Base-by-base conservation (phyloP, 2,888 invertebrate species). In the Ichneumon xanthorius region DNA sequence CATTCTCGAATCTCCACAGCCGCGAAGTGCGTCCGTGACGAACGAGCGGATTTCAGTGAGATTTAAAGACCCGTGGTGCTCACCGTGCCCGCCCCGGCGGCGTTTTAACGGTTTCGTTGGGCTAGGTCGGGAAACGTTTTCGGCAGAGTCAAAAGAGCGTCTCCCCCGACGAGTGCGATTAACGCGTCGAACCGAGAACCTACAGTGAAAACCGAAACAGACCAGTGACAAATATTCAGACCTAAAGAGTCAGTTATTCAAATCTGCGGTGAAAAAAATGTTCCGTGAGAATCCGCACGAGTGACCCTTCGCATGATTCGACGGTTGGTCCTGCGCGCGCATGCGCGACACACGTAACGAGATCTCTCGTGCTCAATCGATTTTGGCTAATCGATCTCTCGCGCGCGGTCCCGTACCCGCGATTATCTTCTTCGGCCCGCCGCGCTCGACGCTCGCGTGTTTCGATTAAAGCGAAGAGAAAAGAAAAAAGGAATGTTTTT, bases 331-430 rank as follows among this genome's bases (percentile, higher is more conserved):
- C 68, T 45, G 6, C 37, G n/a, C 63, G 65, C 72, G 80, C 80
- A 72, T 80, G 80, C 70, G 75, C 79, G n/a, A 70, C n/a, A 72
- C 70, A 70, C 73, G 83, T 70, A 83, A 67, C 76, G 80, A 80
- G 80, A 80, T 71, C 75, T 48, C 4, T 16, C 45, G 73, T 53
- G 83, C 76, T 84, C 80, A 45, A 71, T 70, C 84, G 84, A 72
- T 84, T 84, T 80, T 76, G 84, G 80, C 80, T 75, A 83, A 83
- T 79, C 83, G 78, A 83, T 83, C 83, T 61, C 33, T 63, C 63
- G 30, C 45, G 5, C 77, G 45, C 71, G 73, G 78, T 67, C 73
- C 61, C 37, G 37, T 83, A 30, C 61, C 73, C 79, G 50, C 78
- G 61, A 83, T 79, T 61, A 79, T 79, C 48, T 68, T 40, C 55